Evolutionary conservation across 2,888 invertebrate species (phyloP).

Genomic region (Drosophila gaucha): DNA sequence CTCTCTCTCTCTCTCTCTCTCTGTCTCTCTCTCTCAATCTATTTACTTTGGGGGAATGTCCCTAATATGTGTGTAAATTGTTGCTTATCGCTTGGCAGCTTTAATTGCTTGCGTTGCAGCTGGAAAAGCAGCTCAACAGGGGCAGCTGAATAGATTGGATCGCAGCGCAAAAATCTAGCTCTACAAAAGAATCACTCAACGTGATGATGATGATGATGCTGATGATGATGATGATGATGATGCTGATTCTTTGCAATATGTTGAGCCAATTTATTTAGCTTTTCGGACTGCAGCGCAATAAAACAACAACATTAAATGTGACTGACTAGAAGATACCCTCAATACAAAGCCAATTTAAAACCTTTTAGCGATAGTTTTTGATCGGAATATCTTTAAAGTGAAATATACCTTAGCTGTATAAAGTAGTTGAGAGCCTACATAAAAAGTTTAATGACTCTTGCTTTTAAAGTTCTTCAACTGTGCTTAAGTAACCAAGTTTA

Average conservation of each 20-base stretch:
- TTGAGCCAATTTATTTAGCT: slow-evolving; percentile 66
- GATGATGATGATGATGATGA: slow-evolving; percentile 7
- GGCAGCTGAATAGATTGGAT: slow-evolving; percentile 10
- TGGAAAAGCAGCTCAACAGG: background rate
- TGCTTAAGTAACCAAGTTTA: background rate
- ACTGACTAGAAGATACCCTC: background rate
- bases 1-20: background rate
- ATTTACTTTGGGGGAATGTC: background rate
- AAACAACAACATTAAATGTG: slow-evolving; percentile 8
- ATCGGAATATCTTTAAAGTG: no score
- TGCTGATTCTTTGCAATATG: slow-evolving; percentile 57
- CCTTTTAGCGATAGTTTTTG: no score
- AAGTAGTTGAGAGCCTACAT: no score
- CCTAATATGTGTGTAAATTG: slow-evolving; percentile 29
- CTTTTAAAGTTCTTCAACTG: no score
- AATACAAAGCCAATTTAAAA: no score
- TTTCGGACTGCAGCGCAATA: slow-evolving; percentile 35
- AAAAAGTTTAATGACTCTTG: no score
- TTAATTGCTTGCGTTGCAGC: slow-evolving; percentile 31
- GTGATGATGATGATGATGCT: slow-evolving; percentile 7
- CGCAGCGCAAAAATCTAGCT: slow-evolving; percentile 18
- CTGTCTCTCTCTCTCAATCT: background rate
- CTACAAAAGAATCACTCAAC: slow-evolving; percentile 24
- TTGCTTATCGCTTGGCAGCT: slow-evolving; percentile 32
- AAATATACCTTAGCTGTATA: no score